Base-by-base conservation (phyloP, 2,888 invertebrate species). In the Pammene aurita region DNA sequence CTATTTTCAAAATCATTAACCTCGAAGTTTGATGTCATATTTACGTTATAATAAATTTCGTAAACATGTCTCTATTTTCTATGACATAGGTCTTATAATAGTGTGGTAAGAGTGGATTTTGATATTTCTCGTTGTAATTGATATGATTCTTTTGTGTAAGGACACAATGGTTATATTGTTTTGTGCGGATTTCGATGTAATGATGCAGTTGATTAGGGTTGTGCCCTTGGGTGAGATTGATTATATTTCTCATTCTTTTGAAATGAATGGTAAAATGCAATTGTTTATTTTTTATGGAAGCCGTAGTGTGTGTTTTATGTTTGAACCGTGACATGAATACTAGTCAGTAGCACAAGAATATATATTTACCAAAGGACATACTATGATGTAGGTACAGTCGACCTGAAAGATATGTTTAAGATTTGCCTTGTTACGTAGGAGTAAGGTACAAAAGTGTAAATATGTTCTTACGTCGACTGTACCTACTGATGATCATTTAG, bases 91-190 rank as follows among this genome's bases (percentile, higher is more conserved):
- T 41, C 41, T 18, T 7, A 41, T 2, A 41, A 41, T 62, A 10
- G 50, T 52, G 7, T 10, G 4, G 0, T 50, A 44, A 13, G 9
- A 16, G 35, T 34, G 26, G 18, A 14, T 61, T 46, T 34, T 44
- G 18, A 14, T 61, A 34, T 50, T 50, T 35, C 38, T 61, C 41
- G 18, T 13, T 67, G 56, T 65, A 61, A 48, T 48, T 68, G 72
- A 66, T 11, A 18, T 71, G 18, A 0, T 64, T 66, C 62, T 62
- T 62, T 62, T 62, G 62, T 62, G n/a, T 41, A 41, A 55, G 41
- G 4, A 34, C 26, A 69, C 69, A 69, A 69, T 69, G 60, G 69
- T 48, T 13, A 69, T 69, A 69, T 69, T 69, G 69, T 56, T 56
- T 65, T 56, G 64, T 56, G 54, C 26, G 26, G 44, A 38, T 54